Base-by-base conservation (phyloP, 2,888 invertebrate species). In the Pristionchus exspectatus region DNA sequence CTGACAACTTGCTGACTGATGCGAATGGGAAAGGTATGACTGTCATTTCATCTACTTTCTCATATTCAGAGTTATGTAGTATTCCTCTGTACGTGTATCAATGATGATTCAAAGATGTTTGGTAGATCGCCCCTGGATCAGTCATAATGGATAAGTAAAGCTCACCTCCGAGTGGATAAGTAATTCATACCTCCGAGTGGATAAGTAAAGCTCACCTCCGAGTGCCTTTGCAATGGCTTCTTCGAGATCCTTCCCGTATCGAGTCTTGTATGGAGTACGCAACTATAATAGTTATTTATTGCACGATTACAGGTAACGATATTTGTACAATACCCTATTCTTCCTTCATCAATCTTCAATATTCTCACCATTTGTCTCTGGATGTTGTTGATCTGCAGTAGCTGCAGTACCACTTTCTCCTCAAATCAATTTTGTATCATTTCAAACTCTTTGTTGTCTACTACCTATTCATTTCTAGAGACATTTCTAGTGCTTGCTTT, bases 241-340 rank as follows among this genome's bases (percentile, higher is more conserved):
- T 66, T 91, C 92, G 30, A 93, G 77, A 81, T 93, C 92, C 72
- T 92, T 92, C n/a, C 93, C 93, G 88, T 92, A 93, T 21, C 92
- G 88, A 24, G 91, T 91, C 84, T 93, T 93, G 90, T 92, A 93
- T 0, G 93, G 93, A 16, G 93, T 93, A 24, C 92, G 90, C 63
- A 93, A 90, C 93, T 93, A 87, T 89, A 90, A 88, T 14, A 63
- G 7, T 63, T 16, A 24, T n/a, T n/a, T n/a, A n/a, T n/a, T n/a
- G n/a, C n/a, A n/a, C n/a, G n/a, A n/a, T n/a, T n/a, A n/a, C n/a
- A n/a, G n/a, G n/a, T n/a, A n/a, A n/a, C n/a, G n/a, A n/a, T n/a
- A n/a, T n/a, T n/a, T n/a, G n/a, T n/a, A n/a, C n/a, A n/a, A n/a
- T n/a, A n/a, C n/a, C n/a, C n/a, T n/a, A n/a, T n/a, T n/a, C n/a